Evolutionary conservation across 2,888 invertebrate species (phyloP).

Genomic region (Melikaiella ostensackeni): DNA sequence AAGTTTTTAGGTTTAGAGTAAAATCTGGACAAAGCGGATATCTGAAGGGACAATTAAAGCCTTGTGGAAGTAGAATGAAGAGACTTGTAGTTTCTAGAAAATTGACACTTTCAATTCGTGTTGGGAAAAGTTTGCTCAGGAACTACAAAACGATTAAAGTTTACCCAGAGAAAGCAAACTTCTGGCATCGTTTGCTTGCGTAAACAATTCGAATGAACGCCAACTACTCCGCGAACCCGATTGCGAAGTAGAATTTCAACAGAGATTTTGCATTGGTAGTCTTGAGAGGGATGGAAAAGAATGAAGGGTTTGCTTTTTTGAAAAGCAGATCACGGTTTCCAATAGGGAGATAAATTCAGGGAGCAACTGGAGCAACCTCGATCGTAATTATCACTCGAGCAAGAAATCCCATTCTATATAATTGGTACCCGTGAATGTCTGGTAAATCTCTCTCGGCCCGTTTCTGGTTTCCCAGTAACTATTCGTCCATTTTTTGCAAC

Average conservation of each 20-base stretch:
- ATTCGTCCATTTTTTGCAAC: neutral
- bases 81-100: neutral
- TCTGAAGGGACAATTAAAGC: neutral
- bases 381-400: conserved; percentile 32
- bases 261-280: conserved; percentile 11
- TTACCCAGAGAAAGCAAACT: conserved; percentile 16
- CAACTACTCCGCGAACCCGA: conserved; percentile 53
- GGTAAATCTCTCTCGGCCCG: conserved; percentile 4
- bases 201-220: conserved; percentile 61
- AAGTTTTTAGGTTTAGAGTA: neutral
- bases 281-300: neutral
- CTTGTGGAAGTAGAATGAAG: neutral
- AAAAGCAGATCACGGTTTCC: conserved; percentile 18
- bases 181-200: conserved; percentile 46
- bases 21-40: neutral
- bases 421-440: conserved; percentile 9
- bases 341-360: conserved; percentile 4
- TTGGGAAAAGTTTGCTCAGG: conserved; percentile 5
- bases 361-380: conserved; percentile 21
- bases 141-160: conserved; percentile 17
- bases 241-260: conserved; percentile 24
- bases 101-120: conserved; percentile 15
- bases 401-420: conserved; percentile 27
- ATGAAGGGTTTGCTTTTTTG: conserved; percentile 8
- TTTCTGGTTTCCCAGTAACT: conserved; percentile 24